Conservation (phyloP, 2,888 invertebrate genomes). For the Sphaeridia pumilis region DNA sequence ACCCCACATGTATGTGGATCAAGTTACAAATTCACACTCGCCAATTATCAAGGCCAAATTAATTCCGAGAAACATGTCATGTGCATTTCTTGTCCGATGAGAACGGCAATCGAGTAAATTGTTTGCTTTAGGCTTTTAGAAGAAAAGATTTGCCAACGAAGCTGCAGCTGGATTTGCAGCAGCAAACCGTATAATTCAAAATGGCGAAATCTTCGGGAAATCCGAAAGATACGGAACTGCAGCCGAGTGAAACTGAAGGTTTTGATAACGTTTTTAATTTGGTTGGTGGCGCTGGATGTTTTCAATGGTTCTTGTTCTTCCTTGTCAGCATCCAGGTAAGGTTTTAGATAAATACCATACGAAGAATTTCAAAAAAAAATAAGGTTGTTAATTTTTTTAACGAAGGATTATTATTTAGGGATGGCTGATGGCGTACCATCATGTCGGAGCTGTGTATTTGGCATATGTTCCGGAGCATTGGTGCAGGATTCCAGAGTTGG, state of each 20-base stretch:
- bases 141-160: neutral
- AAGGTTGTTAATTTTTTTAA: neutral
- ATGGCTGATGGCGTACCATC: slow-evolving; percentile 25
- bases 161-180: neutral
- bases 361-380: neutral
- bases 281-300: slow-evolving; percentile 25
- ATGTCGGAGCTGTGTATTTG: slow-evolving; percentile 28
- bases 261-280: slow-evolving; percentile 28
- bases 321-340: slow-evolving; percentile 29
- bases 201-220: neutral
- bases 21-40: too few relatives aligned
- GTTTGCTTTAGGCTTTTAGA: neutral
- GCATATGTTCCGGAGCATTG: slow-evolving; percentile 33
- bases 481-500: slow-evolving; percentile 22
- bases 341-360: neutral
- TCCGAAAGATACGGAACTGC: neutral
- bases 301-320: slow-evolving; percentile 22
- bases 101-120: neutral
- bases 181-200: neutral
- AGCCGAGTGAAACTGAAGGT: slow-evolving; percentile 15
- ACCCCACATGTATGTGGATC: too few relatives aligned
- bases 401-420: slow-evolving; percentile 13
- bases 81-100: too few relatives aligned
- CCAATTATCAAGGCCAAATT: neutral
- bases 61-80: neutral